A percentile compares a stretch with the other conserved stretches of the same genome.
Conservation (phyloP, 2,888 invertebrate genomes). For the Luperina nickerlii region DNA sequence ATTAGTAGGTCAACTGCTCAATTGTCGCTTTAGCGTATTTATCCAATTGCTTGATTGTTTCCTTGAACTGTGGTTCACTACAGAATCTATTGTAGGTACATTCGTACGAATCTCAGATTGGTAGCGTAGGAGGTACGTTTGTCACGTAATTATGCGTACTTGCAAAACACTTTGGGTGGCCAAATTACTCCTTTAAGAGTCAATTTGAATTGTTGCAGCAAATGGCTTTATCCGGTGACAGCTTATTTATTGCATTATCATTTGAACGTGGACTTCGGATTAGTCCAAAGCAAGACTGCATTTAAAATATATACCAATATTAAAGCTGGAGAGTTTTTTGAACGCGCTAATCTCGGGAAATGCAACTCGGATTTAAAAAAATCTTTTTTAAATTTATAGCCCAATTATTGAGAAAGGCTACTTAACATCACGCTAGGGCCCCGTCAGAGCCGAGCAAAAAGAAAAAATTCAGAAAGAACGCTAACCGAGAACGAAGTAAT, state of each 20-base stretch:
- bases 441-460: not conserved
- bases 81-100: slow-evolving; percentile 61
- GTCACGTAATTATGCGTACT: slow-evolving; percentile 68
- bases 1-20: slow-evolving; percentile 70
- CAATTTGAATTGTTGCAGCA: slow-evolving; percentile 39
- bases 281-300: slow-evolving; percentile 7
- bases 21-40: slow-evolving; percentile 76
- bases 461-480: not conserved
- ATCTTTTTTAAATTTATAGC: too few relatives aligned
- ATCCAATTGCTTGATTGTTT: slow-evolving; percentile 80
- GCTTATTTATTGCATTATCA: slow-evolving; percentile 23
- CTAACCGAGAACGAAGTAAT: not conserved
- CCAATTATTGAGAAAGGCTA: too few relatives aligned
- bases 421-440: not conserved
- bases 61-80: slow-evolving; percentile 75
- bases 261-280: slow-evolving; percentile 9
- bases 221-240: slow-evolving; percentile 47
- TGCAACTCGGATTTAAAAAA: too few relatives aligned
- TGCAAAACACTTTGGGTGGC: slow-evolving; percentile 45
- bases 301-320: not conserved
- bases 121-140: slow-evolving; percentile 67
- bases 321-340: not conserved
- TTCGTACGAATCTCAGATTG: slow-evolving; percentile 70
- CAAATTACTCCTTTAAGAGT: slow-evolving; percentile 30
- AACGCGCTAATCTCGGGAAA: not conserved